phyloP scores from a whole-genome alignment of 2,888 invertebrate species.

The Synergus laeviventris region DNA sequence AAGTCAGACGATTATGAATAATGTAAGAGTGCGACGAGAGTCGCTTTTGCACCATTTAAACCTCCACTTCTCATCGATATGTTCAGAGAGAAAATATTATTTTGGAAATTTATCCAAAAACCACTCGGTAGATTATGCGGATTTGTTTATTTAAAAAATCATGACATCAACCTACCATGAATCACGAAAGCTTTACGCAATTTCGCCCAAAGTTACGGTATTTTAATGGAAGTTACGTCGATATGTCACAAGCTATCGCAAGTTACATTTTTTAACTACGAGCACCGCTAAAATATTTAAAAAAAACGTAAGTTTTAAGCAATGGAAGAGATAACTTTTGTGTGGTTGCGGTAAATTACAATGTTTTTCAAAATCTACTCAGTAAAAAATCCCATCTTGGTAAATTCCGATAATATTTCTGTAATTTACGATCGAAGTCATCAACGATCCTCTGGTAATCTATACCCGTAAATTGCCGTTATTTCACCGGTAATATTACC shows the following conservation, averaged over 20 bases:
- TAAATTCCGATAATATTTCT: too few species aligned
- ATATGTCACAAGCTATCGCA: not conserved
- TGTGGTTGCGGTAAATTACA: not conserved
- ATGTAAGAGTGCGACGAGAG: conserved; percentile 4
- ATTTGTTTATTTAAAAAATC: not conserved
- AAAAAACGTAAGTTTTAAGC: not conserved
- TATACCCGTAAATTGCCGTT: not conserved
- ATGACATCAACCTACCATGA: not conserved
- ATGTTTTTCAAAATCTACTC: not conserved
- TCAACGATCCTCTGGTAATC: not conserved
- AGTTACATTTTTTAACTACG: not conserved
- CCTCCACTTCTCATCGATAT: not conserved
- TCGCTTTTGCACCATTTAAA: conserved; percentile 16
- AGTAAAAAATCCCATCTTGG: not conserved
- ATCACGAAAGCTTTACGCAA: not conserved
- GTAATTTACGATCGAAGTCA: not conserved
- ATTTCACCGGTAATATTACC: not conserved
- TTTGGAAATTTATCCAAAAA: not conserved
- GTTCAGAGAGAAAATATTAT: conserved; percentile 10
- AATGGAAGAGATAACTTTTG: not conserved
- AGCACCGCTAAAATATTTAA: not conserved
- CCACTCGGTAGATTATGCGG: not conserved
- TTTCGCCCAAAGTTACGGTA: not conserved
- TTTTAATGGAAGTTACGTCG: not conserved
- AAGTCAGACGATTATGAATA: not conserved